These are phyloP conservation scores for Laticauda laticaudata DNA, from an alignment of 2,113 vertebrate genomes.

Conservation along the genomic window DNA sequence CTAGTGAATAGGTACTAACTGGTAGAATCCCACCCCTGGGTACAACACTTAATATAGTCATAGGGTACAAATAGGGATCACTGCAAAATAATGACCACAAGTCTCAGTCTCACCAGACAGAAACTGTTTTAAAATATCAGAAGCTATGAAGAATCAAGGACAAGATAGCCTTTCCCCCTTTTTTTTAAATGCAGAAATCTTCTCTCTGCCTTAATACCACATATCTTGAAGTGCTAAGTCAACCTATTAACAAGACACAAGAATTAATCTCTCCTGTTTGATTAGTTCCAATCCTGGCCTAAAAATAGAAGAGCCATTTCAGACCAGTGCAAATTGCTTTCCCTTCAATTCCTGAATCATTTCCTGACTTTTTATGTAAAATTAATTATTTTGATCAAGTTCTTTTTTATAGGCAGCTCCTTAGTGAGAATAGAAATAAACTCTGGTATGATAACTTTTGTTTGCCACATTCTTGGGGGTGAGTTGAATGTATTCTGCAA, in stretches of 20 bases:
- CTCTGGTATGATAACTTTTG: neutral
- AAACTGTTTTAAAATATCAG: neutral
- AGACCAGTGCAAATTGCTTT: neutral
- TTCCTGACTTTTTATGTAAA: neutral
- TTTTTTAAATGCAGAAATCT: neutral
- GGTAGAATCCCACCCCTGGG: no score
- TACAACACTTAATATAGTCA: no score
- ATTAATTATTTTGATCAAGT: neutral
- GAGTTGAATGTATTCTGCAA: neutral
- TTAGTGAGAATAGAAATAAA: neutral
- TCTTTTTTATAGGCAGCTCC: neutral
- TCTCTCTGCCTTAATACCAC: neutral
- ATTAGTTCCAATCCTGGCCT: neutral
- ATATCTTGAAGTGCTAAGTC: neutral
- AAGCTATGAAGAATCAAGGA: neutral
- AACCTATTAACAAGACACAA: neutral
- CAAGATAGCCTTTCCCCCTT: neutral
- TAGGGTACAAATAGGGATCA: neutral
- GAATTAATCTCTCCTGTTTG: neutral
- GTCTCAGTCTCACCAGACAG: neutral
- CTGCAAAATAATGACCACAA: neutral
- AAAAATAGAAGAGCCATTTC: neutral
- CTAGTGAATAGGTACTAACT: no score
- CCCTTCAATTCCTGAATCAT: neutral
- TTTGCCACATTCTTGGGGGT: neutral